A percentile compares a stretch with the other conserved stretches of the same genome.
These are phyloP conservation scores for Choristoneura fumiferana DNA, from an alignment of 1,140 invertebrate species.

Conservation along the genomic window DNA sequence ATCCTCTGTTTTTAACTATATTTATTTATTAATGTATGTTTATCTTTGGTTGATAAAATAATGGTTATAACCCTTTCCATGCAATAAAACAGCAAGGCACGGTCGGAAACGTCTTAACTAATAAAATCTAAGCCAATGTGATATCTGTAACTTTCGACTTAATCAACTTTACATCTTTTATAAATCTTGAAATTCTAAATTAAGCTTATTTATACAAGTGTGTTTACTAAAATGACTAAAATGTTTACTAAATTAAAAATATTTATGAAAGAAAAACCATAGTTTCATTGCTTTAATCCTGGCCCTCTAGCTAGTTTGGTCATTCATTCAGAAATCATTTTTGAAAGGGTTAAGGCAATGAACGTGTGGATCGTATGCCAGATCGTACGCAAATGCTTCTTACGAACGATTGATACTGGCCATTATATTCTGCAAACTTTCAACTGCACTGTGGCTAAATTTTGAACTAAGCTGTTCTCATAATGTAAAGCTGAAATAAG, in stretches of 20 bases:
- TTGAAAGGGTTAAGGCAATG: conserved; percentile 71
- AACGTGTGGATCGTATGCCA: conserved; percentile 43
- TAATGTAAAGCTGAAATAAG: not conserved
- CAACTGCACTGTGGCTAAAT: not conserved
- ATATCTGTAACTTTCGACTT: conserved; percentile 12
- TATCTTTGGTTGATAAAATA: no score
- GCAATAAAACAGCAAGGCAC: no score
- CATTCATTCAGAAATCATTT: conserved; percentile 21
- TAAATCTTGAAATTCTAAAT: conserved; percentile 17
- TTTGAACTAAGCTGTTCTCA: not conserved
- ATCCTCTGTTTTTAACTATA: no score
- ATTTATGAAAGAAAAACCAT: conserved; percentile 22
- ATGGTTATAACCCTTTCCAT: no score
- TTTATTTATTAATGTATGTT: no score
- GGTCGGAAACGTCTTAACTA: no score
- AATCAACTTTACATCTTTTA: not conserved
- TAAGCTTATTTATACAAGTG: conserved; percentile 1
- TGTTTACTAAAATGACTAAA: conserved; percentile 41
- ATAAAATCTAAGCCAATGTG: conserved; percentile 7
- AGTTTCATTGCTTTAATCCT: conserved; percentile 75
- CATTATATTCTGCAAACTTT: conserved; percentile 1
- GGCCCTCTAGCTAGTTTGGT: conserved; percentile 30
- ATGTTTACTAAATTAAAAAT: conserved; percentile 13
- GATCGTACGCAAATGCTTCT: conserved; percentile 22
- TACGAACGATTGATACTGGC: not conserved